Base-by-base conservation (phyloP, 2,888 invertebrate genomes). In the Caenorhabditis drosophilae region DNA sequence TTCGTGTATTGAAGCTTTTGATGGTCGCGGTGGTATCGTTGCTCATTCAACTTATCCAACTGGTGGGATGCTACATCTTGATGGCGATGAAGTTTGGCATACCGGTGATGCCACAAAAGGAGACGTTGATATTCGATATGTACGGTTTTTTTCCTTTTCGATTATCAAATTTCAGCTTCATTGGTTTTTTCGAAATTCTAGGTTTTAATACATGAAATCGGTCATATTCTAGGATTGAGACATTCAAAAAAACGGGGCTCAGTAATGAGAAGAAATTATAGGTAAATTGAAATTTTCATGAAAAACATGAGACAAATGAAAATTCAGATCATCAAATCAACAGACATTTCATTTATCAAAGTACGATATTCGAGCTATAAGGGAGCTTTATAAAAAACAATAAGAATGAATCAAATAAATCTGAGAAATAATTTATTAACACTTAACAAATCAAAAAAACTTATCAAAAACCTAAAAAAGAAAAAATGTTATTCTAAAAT, bases 151-250 rank as follows among this genome's bases (percentile, higher is more conserved):
- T n/a, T 12, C 4, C 7, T 46, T 4, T 20, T 40, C 40, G 16
- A 4, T 6, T 6, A 9, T 7, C 20, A 40, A 16, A 16, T 20
- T 40, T 16, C 20, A 20, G n/a, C n/a, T n/a, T n/a, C n/a, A n/a
- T n/a, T n/a, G n/a, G n/a, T n/a, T n/a, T n/a, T n/a, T n/a, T n/a
- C n/a, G n/a, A n/a, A n/a, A 25, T 51, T 67, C 4, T 48, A 80
- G 78, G 79, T 79, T 15, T 56, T 79, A 18, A 64, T 82, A 2
- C 82, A 82, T 47, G 82, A 82, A 55, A 69, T 81, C 6, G 82
- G 82, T 1, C 83, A 83, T 48, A 75, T 77, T 2, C 61, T 83
- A 2, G 83, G 83, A 20, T 47, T 83, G 15, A 46, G 76, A 7
- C 83, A 83, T 53, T 79, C 79, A 4, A 36, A 48, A 22, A 38